Conservation (phyloP, 2,797 vertebrate species). For the Loriculus beryllinus region DNA sequence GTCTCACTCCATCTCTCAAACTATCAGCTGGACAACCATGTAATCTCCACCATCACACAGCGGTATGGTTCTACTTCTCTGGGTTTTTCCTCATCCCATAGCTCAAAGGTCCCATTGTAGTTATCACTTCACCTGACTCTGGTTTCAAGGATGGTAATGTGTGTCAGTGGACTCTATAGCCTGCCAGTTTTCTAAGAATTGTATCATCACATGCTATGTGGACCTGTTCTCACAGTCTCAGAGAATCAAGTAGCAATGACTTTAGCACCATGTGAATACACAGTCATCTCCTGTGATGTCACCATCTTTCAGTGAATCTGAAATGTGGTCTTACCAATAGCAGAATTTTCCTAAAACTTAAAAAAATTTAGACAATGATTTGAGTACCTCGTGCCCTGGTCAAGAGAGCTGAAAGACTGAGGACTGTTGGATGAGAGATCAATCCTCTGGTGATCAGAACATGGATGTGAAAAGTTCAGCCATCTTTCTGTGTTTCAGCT, state of each 20-base stretch:
- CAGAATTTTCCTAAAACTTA: background rate
- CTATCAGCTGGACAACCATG: background rate
- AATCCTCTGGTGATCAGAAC: background rate
- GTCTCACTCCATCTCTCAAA: background rate
- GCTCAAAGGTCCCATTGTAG: background rate
- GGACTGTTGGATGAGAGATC: background rate
- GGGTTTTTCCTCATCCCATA: background rate
- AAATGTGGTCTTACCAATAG: background rate
- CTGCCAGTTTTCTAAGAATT: background rate
- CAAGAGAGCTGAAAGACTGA: background rate
- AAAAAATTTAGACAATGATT: background rate
- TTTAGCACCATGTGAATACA: background rate
- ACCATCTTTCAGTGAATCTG: background rate
- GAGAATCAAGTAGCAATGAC: background rate
- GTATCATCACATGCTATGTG: fast-evolving
- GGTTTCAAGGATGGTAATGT: background rate
- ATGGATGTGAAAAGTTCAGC: background rate
- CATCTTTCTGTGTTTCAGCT: background rate
- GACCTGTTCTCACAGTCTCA: background rate
- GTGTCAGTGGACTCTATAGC: background rate
- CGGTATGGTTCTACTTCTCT: background rate
- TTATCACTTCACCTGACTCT: background rate
- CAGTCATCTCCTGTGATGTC: background rate
- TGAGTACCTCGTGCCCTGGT: background rate
- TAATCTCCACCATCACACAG: background rate